A percentile compares a stretch with the other conserved stretches of the same genome.
These are phyloP conservation scores for Rhyacophila brunnea DNA, from an alignment of 1,140 invertebrate species.

Conservation along the genomic window DNA sequence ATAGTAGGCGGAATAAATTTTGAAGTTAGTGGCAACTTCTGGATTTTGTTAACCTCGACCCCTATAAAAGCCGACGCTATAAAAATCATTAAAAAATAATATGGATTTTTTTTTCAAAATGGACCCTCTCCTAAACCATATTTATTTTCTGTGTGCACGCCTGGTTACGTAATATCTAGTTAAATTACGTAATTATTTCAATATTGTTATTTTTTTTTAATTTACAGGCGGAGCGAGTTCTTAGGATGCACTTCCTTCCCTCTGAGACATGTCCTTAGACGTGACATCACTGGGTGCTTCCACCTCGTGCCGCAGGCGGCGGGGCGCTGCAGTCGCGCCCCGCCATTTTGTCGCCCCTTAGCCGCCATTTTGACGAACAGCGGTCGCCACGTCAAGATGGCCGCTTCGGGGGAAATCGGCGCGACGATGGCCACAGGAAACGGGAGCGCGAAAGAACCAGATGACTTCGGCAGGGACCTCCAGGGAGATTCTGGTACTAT, in stretches of 20 bases:
- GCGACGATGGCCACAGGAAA: neutral
- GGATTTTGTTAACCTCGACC: too few relatives aligned
- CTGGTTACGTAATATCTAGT: too few relatives aligned
- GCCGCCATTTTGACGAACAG: slow-evolving; percentile 17
- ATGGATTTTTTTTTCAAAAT: too few relatives aligned
- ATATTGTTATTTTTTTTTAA: too few relatives aligned
- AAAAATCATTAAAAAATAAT: too few relatives aligned
- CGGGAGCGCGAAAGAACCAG: neutral
- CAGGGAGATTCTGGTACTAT: neutral
- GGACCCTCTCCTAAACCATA: too few relatives aligned
- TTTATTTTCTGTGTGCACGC: too few relatives aligned
- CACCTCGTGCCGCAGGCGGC: slow-evolving; percentile 53
- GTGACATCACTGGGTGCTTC: slow-evolving; percentile 54
- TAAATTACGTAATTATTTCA: too few relatives aligned
- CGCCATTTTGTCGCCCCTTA: slow-evolving; percentile 22
- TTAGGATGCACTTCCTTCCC: slow-evolving; percentile 78
- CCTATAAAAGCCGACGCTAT: too few relatives aligned
- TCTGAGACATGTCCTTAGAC: slow-evolving; percentile 64
- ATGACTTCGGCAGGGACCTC: neutral
- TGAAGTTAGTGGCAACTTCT: too few relatives aligned
- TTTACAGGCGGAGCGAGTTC: slow-evolving; percentile 73
- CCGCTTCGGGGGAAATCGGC: neutral
- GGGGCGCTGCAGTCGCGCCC: slow-evolving; percentile 37
- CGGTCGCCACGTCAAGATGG: neutral
- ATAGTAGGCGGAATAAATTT: too few relatives aligned